Conservation (phyloP, 2,888 invertebrate genomes). For the Drosophila kanekoi region DNA sequence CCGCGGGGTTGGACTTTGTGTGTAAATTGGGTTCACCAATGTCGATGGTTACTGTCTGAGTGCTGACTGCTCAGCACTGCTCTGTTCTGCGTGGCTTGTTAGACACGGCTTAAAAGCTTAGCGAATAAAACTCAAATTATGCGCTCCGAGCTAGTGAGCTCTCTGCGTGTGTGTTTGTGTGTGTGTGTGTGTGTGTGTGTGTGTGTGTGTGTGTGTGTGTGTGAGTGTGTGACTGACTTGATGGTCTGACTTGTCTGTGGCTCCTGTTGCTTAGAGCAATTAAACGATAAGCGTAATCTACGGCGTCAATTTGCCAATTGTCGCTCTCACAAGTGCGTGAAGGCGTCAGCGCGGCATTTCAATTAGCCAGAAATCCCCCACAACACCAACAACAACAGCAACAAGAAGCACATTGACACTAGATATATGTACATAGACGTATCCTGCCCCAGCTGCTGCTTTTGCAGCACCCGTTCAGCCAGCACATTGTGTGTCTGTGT, state of each 20-base stretch:
- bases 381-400: conserved; percentile 5
- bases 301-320: conserved; percentile 74
- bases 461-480: conserved; percentile 6
- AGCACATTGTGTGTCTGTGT: neutral
- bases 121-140: conserved; percentile 79
- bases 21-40: conserved; percentile 18
- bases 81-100: conserved; percentile 45
- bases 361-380: conserved; percentile 59
- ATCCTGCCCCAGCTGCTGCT: conserved; percentile 4
- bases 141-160: conserved; percentile 38
- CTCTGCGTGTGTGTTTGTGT: conserved; percentile 12
- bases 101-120: conserved; percentile 79
- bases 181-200: conserved; percentile 13
- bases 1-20: conserved; percentile 1
- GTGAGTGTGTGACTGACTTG: conserved; percentile 18
- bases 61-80: conserved; percentile 34
- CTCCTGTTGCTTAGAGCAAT: conserved; percentile 78
- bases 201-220: conserved; percentile 15
- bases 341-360: conserved; percentile 73
- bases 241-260: conserved; percentile 14
- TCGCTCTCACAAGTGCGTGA: conserved; percentile 70
- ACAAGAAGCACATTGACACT: neutral
- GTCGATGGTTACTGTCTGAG: conserved; percentile 26
- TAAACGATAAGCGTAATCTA: conserved; percentile 78
- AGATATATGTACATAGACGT: conserved; percentile 6